Evolutionary conservation across 2,888 invertebrate genomes (phyloP).

Genomic region (Liopterus haemorrhoidalis): DNA sequence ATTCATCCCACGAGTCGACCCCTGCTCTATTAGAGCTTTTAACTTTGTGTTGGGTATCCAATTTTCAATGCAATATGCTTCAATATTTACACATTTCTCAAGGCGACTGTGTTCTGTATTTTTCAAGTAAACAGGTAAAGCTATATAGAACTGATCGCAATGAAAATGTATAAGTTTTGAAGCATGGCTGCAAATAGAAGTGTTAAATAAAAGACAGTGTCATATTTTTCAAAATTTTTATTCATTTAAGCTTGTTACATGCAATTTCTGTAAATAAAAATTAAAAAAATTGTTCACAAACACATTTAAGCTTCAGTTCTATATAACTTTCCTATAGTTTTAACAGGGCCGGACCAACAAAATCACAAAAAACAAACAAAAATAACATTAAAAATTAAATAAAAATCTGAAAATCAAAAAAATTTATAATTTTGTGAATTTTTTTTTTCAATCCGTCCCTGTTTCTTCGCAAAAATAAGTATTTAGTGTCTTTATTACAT

Average conservation of each 20-base stretch:
- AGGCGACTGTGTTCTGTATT: slow-evolving; percentile 25
- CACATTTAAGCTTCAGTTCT: slow-evolving; percentile 41
- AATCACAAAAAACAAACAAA: slow-evolving; percentile 9
- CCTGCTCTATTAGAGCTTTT: too few relatives aligned
- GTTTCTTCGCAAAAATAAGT: slow-evolving; percentile 36
- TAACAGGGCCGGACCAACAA: not conserved
- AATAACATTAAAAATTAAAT: slow-evolving; percentile 4
- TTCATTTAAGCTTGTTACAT: slow-evolving; percentile 16
- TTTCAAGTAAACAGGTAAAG: slow-evolving; percentile 35
- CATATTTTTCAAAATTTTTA: slow-evolving; percentile 14
- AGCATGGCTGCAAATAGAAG: slow-evolving; percentile 19
- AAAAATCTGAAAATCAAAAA: slow-evolving; percentile 10
- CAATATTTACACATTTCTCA: too few relatives aligned
- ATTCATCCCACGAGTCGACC: too few relatives aligned
- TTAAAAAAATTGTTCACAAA: slow-evolving; percentile 9
- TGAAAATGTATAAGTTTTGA: slow-evolving; percentile 21
- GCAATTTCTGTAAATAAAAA: slow-evolving; percentile 14
- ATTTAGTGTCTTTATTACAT: too few relatives aligned
- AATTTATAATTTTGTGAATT: slow-evolving; percentile 10
- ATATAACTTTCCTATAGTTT: slow-evolving; percentile 42
- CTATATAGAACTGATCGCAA: slow-evolving; percentile 47
- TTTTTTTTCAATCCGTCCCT: slow-evolving; percentile 29
- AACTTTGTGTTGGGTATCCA: too few relatives aligned
- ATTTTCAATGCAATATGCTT: too few relatives aligned
- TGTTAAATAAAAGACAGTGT: slow-evolving; percentile 18